Conservation (phyloP, 2,113 vertebrate genomes). For the Muscicapa adusta region DNA sequence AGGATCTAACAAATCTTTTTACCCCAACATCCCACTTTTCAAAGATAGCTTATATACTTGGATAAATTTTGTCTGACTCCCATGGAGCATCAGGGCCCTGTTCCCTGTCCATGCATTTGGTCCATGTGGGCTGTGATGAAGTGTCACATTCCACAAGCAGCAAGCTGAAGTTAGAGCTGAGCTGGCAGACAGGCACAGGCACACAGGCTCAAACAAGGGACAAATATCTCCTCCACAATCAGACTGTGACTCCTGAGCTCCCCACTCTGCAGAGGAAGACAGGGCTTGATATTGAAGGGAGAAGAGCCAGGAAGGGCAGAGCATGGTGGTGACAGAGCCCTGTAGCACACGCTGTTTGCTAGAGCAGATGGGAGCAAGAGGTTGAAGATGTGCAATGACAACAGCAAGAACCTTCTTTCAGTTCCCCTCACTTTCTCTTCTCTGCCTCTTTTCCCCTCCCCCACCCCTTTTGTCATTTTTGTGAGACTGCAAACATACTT, state of each 20-base stretch:
- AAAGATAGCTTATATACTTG: neutral
- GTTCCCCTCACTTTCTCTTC: neutral
- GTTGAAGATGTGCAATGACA: neutral
- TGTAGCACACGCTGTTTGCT: neutral
- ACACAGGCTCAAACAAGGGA: neutral
- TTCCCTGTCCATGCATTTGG: neutral
- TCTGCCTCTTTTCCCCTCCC: neutral
- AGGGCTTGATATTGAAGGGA: neutral
- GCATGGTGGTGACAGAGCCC: neutral
- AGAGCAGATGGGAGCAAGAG: neutral
- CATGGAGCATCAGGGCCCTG: neutral
- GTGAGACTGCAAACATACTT: neutral
- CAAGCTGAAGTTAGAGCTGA: neutral
- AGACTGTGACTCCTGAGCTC: neutral
- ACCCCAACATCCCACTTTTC: neutral
- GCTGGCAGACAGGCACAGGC: neutral
- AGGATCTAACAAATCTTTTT: neutral
- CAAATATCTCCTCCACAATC: neutral
- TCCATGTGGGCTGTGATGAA: neutral
- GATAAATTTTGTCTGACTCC: neutral
- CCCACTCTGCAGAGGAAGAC: neutral
- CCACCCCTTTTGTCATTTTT: neutral
- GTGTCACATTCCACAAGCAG: neutral
- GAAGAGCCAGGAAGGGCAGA: neutral
- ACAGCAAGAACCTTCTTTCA: neutral